A percentile compares a stretch with the other conserved stretches of the same genome.
Conservation (phyloP, 2,113 vertebrate species). For the Aptenodytes patagonicus region DNA sequence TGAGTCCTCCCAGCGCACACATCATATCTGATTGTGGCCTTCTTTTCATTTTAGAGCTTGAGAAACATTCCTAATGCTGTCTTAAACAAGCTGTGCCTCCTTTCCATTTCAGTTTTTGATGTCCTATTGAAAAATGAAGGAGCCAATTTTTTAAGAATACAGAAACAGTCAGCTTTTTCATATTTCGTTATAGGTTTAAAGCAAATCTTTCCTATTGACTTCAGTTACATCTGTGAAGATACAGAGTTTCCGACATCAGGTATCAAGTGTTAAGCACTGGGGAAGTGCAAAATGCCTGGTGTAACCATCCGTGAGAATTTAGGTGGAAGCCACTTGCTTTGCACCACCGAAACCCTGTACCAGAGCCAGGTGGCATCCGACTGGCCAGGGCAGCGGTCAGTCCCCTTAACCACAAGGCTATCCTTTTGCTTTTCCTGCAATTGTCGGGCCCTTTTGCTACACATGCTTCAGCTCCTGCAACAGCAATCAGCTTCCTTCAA, state of each 20-base stretch:
- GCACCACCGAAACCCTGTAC: not conserved
- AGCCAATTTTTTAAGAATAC: not conserved
- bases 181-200: not conserved
- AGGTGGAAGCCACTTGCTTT: not conserved
- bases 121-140: not conserved
- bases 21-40: not conserved
- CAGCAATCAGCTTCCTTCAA: not conserved
- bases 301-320: not conserved
- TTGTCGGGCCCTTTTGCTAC: not conserved
- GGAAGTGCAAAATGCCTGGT: accelerated
- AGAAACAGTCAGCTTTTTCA: not conserved
- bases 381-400: not conserved
- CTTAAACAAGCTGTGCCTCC: not conserved
- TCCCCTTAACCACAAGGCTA: not conserved
- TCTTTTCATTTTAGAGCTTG: not conserved
- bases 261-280: not conserved
- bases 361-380: not conserved
- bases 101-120: not conserved
- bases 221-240: not conserved
- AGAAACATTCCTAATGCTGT: not conserved
- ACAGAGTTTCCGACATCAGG: not conserved
- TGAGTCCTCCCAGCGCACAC: not conserved
- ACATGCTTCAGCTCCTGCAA: not conserved
- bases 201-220: not conserved
- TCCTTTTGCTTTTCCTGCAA: not conserved